These are phyloP conservation scores for Heliconius ethilla DNA, from an alignment of 2,888 invertebrate species.

Conservation along the genomic window DNA sequence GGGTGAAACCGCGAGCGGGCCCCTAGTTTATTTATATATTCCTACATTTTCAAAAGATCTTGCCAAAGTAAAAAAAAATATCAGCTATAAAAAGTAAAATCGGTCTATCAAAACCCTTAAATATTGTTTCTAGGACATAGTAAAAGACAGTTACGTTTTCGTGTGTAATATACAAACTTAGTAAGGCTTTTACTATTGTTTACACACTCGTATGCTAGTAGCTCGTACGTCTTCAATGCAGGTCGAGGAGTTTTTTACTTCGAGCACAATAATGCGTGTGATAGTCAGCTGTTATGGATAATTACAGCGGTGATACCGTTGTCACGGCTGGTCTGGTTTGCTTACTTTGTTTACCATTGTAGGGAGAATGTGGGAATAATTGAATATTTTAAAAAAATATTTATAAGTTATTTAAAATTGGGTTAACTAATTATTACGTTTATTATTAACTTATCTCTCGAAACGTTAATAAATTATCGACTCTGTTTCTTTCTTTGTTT, in stretches of 20 bases:
- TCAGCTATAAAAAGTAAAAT: background rate
- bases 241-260: constrained; percentile 12
- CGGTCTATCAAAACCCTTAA: background rate
- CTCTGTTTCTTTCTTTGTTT: background rate
- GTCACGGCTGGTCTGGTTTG: constrained; percentile 6
- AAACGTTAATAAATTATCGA: background rate
- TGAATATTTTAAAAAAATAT: background rate
- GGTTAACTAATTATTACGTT: background rate
- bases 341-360: background rate
- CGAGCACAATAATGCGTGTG: constrained; percentile 33
- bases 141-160: constrained; percentile 9
- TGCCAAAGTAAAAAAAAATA: background rate
- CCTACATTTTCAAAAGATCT: too few species aligned
- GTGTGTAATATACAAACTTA: constrained; percentile 2
- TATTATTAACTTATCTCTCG: background rate
- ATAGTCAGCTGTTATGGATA: constrained; percentile 34
- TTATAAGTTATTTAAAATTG: too few species aligned
- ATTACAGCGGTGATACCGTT: constrained; percentile 35
- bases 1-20: too few species aligned
- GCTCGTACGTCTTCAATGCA: constrained; percentile 26
- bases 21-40: too few species aligned
- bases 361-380: background rate
- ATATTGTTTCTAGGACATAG: constrained; percentile 15
- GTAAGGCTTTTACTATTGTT: constrained; percentile 28
- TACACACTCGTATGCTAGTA: constrained; percentile 12